phyloP scores from a whole-genome alignment of 2,113 vertebrate genomes.

The Chlorodrepanis virens region DNA sequence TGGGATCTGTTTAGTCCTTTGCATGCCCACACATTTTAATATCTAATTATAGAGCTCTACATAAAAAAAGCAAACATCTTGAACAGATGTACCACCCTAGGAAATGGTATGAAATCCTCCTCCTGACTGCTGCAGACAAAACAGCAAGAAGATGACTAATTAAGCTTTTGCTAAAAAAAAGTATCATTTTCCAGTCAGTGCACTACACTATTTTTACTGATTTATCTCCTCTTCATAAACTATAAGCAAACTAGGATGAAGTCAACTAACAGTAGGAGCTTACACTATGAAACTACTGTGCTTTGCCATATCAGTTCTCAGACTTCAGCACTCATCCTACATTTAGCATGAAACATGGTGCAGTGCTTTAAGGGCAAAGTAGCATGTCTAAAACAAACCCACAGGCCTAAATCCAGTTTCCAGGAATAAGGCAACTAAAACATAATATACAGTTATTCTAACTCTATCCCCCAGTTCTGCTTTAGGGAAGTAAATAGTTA shows the following conservation, averaged over 20 bases:
- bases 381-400: neutral
- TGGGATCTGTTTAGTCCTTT: neutral
- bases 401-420: neutral
- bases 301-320: neutral
- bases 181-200: neutral
- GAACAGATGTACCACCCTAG: constrained; percentile 19
- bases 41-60: constrained; percentile 1
- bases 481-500: neutral
- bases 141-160: neutral
- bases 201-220: neutral
- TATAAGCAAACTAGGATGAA: neutral
- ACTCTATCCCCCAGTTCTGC: neutral
- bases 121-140: neutral
- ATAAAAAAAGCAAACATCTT: constrained; percentile 25
- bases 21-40: neutral
- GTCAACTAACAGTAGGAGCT: neutral
- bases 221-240: neutral
- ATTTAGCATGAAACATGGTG: neutral
- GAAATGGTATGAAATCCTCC: constrained; percentile 12
- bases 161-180: neutral
- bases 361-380: neutral
- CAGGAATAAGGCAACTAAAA: neutral
- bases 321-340: neutral
- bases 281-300: neutral
- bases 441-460: neutral